These are phyloP conservation scores for Marmota flaviventris DNA, from an alignment of 2,113 vertebrate genomes.

Conservation along the genomic window DNA sequence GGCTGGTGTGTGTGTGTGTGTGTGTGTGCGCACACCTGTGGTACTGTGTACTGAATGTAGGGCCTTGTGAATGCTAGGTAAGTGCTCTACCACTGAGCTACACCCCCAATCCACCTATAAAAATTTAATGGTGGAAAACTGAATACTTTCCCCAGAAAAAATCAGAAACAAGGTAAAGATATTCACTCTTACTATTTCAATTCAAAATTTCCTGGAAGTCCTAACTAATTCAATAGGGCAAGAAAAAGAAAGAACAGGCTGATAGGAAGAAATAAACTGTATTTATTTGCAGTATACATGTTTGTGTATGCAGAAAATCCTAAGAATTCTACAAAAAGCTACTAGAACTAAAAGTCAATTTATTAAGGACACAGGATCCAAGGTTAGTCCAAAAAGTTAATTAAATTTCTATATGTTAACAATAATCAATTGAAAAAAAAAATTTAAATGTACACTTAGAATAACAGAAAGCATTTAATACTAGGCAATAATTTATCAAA, in stretches of 20 bases:
- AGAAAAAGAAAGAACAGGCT: background rate
- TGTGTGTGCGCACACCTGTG: no score
- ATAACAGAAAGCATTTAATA: background rate
- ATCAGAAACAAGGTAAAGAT: background rate
- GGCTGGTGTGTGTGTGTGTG: no score
- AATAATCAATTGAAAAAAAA: constrained; percentile 13
- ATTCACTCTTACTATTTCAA: background rate
- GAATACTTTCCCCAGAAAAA: background rate
- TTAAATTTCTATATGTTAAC: background rate
- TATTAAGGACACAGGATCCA: background rate
- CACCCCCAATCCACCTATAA: no score
- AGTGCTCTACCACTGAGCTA: no score
- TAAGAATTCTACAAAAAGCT: background rate
- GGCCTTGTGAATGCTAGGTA: no score
- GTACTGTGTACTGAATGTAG: no score
- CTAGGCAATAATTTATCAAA: constrained; percentile 17
- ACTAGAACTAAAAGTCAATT: background rate
- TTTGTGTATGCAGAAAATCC: background rate
- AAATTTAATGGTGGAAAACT: background rate
- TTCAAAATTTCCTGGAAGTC: background rate
- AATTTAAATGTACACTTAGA: background rate
- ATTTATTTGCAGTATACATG: background rate
- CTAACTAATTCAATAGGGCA: background rate
- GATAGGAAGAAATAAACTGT: background rate
- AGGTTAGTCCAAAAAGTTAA: background rate